Conservation (phyloP, 2,113 vertebrate genomes). For the Plecotus auritus region DNA sequence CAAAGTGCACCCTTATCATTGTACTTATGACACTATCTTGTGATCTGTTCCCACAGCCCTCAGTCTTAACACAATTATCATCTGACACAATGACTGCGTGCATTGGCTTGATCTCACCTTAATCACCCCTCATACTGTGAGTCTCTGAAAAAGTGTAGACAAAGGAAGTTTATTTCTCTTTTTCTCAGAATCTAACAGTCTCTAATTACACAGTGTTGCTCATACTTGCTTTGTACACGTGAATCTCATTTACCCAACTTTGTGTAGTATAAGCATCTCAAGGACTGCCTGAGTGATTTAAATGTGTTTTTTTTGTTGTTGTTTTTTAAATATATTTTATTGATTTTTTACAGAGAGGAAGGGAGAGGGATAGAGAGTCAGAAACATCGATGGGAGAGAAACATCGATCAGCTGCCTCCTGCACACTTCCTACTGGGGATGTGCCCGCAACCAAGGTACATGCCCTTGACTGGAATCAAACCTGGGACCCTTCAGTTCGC, state of each 20-base stretch:
- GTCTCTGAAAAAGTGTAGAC: not conserved
- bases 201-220: slow-evolving; percentile 4
- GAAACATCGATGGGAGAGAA: too few relatives aligned
- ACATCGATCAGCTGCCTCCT: too few relatives aligned
- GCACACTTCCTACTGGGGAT: too few relatives aligned
- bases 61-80: not conserved
- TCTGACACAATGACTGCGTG: not conserved
- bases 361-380: too few relatives aligned
- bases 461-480: too few relatives aligned
- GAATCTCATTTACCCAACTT: not conserved
- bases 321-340: too few relatives aligned
- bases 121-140: not conserved
- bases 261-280: not conserved
- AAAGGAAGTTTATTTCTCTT: slow-evolving; percentile 11
- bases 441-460: too few relatives aligned
- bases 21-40: not conserved
- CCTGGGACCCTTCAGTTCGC: too few relatives aligned
- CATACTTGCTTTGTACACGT: not conserved
- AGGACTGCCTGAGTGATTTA: not conserved
- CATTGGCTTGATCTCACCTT: not conserved
- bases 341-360: too few relatives aligned
- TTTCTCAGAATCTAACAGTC: not conserved
- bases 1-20: not conserved
- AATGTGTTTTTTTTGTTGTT: too few relatives aligned
- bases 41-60: not conserved